Base-by-base conservation (phyloP, 2,888 invertebrate species). In the Gibbula magus region DNA sequence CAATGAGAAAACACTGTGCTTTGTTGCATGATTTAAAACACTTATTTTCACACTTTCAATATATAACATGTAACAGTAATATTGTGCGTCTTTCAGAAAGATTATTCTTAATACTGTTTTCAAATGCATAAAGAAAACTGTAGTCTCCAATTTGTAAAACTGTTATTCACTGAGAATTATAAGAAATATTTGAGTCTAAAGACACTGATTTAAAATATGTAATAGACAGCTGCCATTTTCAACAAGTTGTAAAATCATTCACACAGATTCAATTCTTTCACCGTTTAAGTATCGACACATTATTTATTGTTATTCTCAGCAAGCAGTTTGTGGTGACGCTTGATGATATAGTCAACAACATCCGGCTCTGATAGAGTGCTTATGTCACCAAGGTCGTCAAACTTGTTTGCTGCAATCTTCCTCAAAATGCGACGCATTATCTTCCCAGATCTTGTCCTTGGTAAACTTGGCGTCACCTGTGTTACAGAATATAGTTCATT, bases 401-500 rank as follows among this genome's bases (percentile, higher is more conserved):
- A 81, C 76, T 92, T 85, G 79, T 90, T 85, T 20, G 89, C 87
- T 3, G 93, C 94, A n/a, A 94, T 91, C 85, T 94, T 93, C 29
- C 93, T 87, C 79, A 94, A 89, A 67, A 94, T 93, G 75, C 94
- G 87, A 35, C 94, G 88, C 94, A 94, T 94, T 45, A 94, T 94
- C 88, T 94, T 94, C 0, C 94, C 94, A 7, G 94, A 94, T 67
- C 94, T 87, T 1, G 94, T 94, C 85, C 93, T 93, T 18, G 94
- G 94, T 20, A 94, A 88, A 0, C 91, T 91, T 7, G 89, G 86
- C 10, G 90, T 86, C 81, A 93, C 87, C 93, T 93, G 85, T 73
- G 87, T 85, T 56, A 54, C 77, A 52, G 39, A 45, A 13, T 45
- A 45, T 10, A n/a, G n/a, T n/a, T n/a, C n/a, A n/a, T n/a, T n/a